These are phyloP conservation scores for Cyphomyrmex costatus DNA, from an alignment of 1,140 invertebrate genomes.

Conservation along the genomic window DNA sequence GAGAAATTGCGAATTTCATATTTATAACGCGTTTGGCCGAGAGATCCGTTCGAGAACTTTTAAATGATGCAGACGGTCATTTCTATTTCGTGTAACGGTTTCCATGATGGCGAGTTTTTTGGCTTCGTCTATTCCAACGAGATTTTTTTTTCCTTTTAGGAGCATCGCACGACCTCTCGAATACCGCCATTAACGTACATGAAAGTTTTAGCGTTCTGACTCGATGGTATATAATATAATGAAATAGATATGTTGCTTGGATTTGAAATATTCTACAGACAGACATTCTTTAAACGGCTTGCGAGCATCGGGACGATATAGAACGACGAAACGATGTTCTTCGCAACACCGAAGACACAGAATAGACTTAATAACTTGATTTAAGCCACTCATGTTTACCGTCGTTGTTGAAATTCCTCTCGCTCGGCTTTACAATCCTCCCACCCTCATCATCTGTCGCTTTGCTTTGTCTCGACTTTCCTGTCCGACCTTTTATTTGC, in stretches of 20 bases:
- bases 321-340: constrained; percentile 1
- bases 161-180: neutral
- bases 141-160: neutral
- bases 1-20: constrained; percentile 72
- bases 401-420: constrained; percentile 39
- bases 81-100: constrained; percentile 52
- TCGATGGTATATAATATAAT: neutral
- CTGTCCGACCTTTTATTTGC: constrained; percentile 59
- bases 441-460: neutral
- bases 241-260: neutral
- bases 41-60: constrained; percentile 28
- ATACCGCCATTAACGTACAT: neutral
- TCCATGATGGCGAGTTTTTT: neutral
- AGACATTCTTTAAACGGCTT: neutral
- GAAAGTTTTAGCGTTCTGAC: neutral
- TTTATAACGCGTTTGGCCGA: constrained; percentile 54
- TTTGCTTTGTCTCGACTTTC: constrained; percentile 39
- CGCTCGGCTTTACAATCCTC: neutral
- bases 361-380: constrained; percentile 52
- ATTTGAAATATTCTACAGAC: neutral
- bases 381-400: constrained; percentile 40
- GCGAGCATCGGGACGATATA: neutral
- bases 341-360: neutral
- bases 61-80: constrained; percentile 65
- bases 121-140: neutral